Evolutionary conservation across 2,113 vertebrate genomes (phyloP), one percentile per base, ranked within the genome.

Genomic region (Abramis brama): DNA sequence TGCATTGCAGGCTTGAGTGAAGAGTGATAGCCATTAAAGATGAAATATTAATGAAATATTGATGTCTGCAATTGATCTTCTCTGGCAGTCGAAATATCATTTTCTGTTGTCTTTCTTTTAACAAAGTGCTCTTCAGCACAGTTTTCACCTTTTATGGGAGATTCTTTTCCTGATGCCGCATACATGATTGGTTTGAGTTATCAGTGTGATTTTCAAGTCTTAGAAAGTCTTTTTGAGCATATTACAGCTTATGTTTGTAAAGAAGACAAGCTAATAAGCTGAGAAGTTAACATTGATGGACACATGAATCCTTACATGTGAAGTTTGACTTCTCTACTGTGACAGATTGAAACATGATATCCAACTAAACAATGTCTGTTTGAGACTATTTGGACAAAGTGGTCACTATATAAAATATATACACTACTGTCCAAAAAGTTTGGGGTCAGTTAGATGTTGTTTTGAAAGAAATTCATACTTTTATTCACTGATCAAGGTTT

Each of bases 21-120:
- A 78, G 55, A 62, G 57, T 62, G 8, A 50, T 82, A 5, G 55
- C 27, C 10, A 21, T 36, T 12, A 12, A 19, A 79, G 57, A 39
- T 81, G 36, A 81, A 64, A 81, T 81, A 47, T 81, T 66, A 45
- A 81, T 45, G 79, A 66, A 66, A 17, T 81, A 82, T 82, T n/a
- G 47, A 83, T 39, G 19, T 39, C 6, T 71, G 64, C 50, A 23
- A 25, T 55, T 70, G 80, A 82, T 83, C 47, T 23, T 23, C 66
- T 33, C 2, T 52, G 39, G 59, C 39, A 30, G 79, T 4, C 33
- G 2, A 30, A 80, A 80, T 36, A 13, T 17, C 59, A 62, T 60
- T 60, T 79, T 4, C 12, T 57, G 12, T 25, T 74, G 45, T 45
- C n/a, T 64, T 21, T 23, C 13, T 66, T 21, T 60, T 36, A 55